Evolutionary conservation across 2,888 invertebrate species (phyloP), one percentile per base, ranked within the genome.

Genomic region (Caradrina kadenii): DNA sequence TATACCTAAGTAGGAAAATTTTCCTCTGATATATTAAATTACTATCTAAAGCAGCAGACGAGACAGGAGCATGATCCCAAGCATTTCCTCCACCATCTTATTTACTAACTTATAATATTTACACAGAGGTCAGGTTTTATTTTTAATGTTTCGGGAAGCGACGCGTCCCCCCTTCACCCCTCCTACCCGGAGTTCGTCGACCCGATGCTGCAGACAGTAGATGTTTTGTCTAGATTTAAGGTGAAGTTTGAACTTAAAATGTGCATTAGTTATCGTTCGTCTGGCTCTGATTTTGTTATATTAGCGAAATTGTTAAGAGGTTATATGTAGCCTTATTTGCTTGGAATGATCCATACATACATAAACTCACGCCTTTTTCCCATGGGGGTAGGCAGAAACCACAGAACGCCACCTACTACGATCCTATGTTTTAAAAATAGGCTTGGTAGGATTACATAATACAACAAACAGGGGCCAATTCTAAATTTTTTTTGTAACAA

Each of bases 101-200:
- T 80, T 67, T 42, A 60, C 49, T 63, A 82, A 73, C 63, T 73
- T 71, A 76, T 60, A 81, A 72, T 74, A 75, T 83, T 81, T 79
- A 76, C 73, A 64, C 69, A 54, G 55, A 69, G 80, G 74, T 83
- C 73, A 73, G 64, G 48, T 61, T 77, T 81, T 87, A 84, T 84
- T 87, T 89, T 86, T 81, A 87, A 89, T 86, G 86, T 85, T 87
- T 86, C 82, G 82, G 87, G 86, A 88, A 89, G 82, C 83, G 69
- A 69, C 68, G 71, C 76, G 75, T 69, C 69, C 63, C 61, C 61
- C 65, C 59, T 1, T 11, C 60, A 56, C 70, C 69, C 68, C 76
- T 55, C 48, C 22, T 35, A 48, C 81, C 60, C 79, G 71, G 45
- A 73, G 89, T 78, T 89, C 89, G 80, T 82, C 66, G 89, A 86